These are phyloP conservation scores for Phyllotis vaccarum DNA, from an alignment of 2,797 vertebrate genomes.

Conservation along the genomic window DNA sequence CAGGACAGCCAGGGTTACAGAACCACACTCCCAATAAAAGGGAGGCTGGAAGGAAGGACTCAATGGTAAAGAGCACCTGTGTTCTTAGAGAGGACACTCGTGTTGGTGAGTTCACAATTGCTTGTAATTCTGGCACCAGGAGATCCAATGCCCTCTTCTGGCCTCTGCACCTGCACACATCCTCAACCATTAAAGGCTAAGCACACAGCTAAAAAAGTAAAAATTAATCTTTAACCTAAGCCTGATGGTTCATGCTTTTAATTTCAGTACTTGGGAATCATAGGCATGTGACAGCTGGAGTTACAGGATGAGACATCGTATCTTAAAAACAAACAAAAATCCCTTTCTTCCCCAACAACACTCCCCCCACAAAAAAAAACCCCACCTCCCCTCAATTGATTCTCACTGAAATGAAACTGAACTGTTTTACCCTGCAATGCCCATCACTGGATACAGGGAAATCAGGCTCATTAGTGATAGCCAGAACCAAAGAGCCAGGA, in stretches of 20 bases:
- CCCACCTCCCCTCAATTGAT: too few relatives aligned
- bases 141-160: neutral
- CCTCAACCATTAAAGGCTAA: neutral
- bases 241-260: neutral
- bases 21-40: neutral
- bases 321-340: neutral
- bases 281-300: neutral
- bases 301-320: neutral
- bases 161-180: neutral
- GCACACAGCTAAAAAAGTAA: neutral
- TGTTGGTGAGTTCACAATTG: neutral
- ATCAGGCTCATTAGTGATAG: neutral
- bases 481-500: conserved; percentile 1
- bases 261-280: neutral
- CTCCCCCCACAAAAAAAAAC: neutral
- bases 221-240: neutral
- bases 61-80: neutral
- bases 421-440: conserved; percentile 34
- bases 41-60: neutral
- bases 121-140: neutral
- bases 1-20: neutral
- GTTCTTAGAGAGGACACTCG: too few relatives aligned
- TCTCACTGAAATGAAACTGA: neutral
- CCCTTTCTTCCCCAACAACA: neutral
- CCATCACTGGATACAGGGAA: neutral